A percentile compares a stretch with the other conserved stretches of the same genome.
Conservation (phyloP, 2,113 vertebrate genomes). For the Cynopterus brachyotis region DNA sequence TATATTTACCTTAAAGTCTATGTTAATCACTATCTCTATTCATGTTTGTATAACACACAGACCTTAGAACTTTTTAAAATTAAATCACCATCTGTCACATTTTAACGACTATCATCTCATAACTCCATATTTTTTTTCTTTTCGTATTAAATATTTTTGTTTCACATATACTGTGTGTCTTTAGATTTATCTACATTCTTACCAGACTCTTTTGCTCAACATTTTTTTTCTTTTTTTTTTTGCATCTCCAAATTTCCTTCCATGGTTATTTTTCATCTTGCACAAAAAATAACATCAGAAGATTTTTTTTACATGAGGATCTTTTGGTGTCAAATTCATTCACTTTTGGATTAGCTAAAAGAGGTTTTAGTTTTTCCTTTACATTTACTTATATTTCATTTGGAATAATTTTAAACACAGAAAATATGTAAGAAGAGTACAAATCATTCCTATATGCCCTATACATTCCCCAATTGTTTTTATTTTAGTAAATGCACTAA, state of each 20-base stretch:
- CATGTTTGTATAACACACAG: background rate
- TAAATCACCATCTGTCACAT: background rate
- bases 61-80: background rate
- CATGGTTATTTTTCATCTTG: background rate
- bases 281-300: background rate
- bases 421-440: background rate
- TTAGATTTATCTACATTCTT: background rate
- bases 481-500: background rate
- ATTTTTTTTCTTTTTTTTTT: background rate
- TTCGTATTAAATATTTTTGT: background rate
- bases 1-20: background rate
- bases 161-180: background rate
- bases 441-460: background rate
- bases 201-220: background rate
- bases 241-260: background rate
- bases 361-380: background rate
- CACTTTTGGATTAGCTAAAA: background rate
- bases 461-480: background rate
- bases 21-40: background rate
- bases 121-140: background rate
- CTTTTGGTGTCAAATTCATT: background rate
- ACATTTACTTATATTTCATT: background rate
- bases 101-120: background rate
- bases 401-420: background rate
- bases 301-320: background rate